Base-by-base conservation (phyloP, 2,113 vertebrate species). In the Amphilophus citrinellus region DNA sequence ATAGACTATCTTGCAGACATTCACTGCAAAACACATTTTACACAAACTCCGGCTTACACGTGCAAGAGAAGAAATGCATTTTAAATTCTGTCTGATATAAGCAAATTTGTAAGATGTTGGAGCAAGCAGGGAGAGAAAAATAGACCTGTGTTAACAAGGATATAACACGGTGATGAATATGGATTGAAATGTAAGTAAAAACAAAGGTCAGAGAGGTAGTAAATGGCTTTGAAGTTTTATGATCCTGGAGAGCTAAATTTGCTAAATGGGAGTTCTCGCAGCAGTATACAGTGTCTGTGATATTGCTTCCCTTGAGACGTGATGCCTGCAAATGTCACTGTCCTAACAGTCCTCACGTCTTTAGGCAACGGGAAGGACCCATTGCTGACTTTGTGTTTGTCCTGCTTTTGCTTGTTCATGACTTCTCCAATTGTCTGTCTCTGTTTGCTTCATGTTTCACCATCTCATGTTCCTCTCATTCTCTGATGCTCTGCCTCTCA, bases 291-390 rank as follows among this genome's bases (percentile, higher is more conserved):
- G 66, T 77, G 61, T 89, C 77, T 80, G 56, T 83, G 87, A 93
- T 95, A 95, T 92, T 92, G 83, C 85, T 93, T 93, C 90, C 91
- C 83, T 83, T 79, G 91, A 92, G 92, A 93, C 80, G 80, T 86
- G 92, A 88, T 61, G 82, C 53, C 87, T 91, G 91, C 66, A 92
- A 92, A 94, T 94, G 90, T 89, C 89, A 87, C n/a, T 76, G 82
- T 89, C 80, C 91, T 91, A 62, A 7, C 10, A 24, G 73, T 77
- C 88, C 84, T 87, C 78, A 89, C 61, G 68, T 95, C 91, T 89
- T 76, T 77, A 57, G 83, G 53, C 88, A 79, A 83, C 90, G 75
- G 91, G 91, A 90, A 91, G 78, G 87, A 87, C 80, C 88, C 76
- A 79, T 59, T 53, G 32, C 82, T 88, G 71, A 79, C 71, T 81